Conservation (phyloP, 2,797 vertebrate genomes). For the Delichon dasypus region DNA sequence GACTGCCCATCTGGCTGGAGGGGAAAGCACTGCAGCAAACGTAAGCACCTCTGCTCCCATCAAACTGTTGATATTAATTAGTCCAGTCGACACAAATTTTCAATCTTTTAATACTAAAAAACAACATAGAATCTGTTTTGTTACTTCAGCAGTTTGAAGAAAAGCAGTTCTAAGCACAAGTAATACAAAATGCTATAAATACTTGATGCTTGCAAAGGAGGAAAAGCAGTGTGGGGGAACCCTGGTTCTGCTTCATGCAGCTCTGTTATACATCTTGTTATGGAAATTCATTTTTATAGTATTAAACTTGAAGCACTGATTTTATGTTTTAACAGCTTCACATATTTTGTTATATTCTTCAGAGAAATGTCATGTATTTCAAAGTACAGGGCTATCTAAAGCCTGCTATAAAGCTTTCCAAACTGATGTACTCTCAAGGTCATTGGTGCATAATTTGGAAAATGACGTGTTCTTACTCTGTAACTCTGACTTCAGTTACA, state of each 20-base stretch:
- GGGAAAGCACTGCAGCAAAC: slow-evolving; percentile 75
- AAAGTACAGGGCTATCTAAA: slow-evolving; percentile 68
- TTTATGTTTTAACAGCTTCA: slow-evolving; percentile 64
- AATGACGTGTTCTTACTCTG: slow-evolving; percentile 52
- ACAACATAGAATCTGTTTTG: neutral
- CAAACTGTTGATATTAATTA: neutral
- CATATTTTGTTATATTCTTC: slow-evolving; percentile 67
- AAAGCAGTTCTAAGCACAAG: neutral
- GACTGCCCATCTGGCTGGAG: slow-evolving; percentile 81
- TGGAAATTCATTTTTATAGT: slow-evolving; percentile 65
- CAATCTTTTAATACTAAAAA: slow-evolving; percentile 32
- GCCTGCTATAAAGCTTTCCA: slow-evolving; percentile 59
- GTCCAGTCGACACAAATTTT: neutral
- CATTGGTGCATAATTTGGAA: slow-evolving; percentile 60
- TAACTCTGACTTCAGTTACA: slow-evolving; percentile 59
- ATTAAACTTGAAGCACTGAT: slow-evolving; percentile 67
- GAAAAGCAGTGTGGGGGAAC: neutral
- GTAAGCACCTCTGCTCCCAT: slow-evolving; percentile 57
- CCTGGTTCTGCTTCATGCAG: slow-evolving; percentile 16
- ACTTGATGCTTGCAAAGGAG: slow-evolving; percentile 1
- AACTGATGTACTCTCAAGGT: slow-evolving; percentile 72
- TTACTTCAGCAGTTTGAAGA: neutral
- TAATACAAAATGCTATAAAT: slow-evolving; percentile 1
- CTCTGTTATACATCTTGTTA: slow-evolving; percentile 64
- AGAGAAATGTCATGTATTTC: slow-evolving; percentile 63